Conservation (phyloP, 2,797 vertebrate species). For the Pseudochirops cupreus region DNA sequence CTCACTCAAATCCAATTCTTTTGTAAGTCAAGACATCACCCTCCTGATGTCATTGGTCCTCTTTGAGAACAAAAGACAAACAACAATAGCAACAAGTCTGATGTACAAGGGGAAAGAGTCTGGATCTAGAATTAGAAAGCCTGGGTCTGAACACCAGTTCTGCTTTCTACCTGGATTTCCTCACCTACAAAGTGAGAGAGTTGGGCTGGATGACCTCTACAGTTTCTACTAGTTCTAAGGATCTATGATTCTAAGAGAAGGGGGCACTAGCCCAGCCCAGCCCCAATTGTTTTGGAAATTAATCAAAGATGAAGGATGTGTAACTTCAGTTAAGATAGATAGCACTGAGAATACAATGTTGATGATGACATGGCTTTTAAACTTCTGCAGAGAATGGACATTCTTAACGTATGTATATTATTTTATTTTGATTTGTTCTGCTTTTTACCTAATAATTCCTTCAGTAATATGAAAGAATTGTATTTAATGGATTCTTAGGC, state of each 20-base stretch:
- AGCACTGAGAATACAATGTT: neutral
- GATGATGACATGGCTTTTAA: neutral
- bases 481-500: neutral
- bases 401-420: neutral
- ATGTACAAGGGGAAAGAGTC: neutral
- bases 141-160: neutral
- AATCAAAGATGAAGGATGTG: neutral
- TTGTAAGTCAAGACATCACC: neutral
- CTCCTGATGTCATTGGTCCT: neutral
- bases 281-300: neutral
- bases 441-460: neutral
- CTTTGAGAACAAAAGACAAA: neutral
- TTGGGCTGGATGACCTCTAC: neutral
- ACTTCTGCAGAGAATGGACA: neutral
- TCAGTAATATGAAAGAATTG: conserved; percentile 20
- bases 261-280: neutral
- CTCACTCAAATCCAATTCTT: neutral
- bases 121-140: neutral
- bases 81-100: neutral
- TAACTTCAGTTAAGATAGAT: neutral
- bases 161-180: neutral
- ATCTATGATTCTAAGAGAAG: neutral
- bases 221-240: neutral
- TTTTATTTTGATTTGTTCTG: neutral
- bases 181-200: neutral